phyloP scores from a whole-genome alignment of 2,797 vertebrate genomes.

The Clarias pachynema region DNA sequence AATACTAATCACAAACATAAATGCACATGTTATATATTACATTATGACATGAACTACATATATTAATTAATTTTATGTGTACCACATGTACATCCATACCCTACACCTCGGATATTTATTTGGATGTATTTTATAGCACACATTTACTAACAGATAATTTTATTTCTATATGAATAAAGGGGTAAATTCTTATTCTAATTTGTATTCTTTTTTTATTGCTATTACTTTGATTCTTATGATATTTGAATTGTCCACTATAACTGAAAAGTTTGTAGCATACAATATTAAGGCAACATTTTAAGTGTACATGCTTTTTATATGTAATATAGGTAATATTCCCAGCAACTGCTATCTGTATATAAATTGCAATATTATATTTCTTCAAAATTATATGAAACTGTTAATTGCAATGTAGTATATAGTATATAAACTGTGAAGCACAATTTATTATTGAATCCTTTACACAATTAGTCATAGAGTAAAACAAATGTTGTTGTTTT shows the following conservation, averaged over 20 bases:
- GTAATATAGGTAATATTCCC: background rate
- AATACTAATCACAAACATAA: background rate
- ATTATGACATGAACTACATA: background rate
- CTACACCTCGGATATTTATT: background rate
- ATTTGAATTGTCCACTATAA: background rate
- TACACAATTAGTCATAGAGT: constrained; percentile 1
- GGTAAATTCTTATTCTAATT: background rate
- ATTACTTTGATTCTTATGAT: background rate
- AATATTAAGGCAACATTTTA: background rate
- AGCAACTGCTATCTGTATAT: background rate
- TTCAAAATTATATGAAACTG: background rate
- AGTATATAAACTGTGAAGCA: background rate
- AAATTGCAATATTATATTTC: background rate
- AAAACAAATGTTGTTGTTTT: background rate
- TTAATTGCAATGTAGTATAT: background rate
- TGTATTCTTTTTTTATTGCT: background rate
- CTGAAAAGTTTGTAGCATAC: background rate
- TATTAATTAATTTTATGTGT: background rate
- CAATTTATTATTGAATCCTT: background rate
- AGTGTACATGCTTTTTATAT: background rate
- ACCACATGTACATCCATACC: background rate
- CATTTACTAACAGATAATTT: background rate
- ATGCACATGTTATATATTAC: background rate
- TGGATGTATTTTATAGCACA: background rate
- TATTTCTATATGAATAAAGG: background rate